These are phyloP conservation scores for Hydraecia micacea DNA, from an alignment of 2,888 invertebrate species.

Conservation along the genomic window DNA sequence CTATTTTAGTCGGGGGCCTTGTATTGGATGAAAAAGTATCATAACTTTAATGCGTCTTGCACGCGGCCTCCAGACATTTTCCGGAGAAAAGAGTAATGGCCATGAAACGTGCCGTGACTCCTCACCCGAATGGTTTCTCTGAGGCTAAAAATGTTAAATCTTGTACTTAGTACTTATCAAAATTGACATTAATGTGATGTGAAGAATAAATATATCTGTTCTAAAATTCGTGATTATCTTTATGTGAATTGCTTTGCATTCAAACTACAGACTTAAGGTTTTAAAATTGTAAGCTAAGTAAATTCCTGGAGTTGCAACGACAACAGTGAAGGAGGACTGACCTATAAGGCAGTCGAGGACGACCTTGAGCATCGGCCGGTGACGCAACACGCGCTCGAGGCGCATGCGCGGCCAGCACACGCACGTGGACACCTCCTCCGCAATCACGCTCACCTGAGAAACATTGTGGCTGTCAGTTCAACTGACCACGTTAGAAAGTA, in stretches of 20 bases:
- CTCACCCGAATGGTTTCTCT: not conserved
- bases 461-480: slow-evolving; percentile 48
- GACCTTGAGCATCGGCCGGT: slow-evolving; percentile 93
- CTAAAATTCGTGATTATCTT: not conserved
- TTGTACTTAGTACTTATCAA: not conserved
- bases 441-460: slow-evolving; percentile 92
- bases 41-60: slow-evolving; percentile 29
- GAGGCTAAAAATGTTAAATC: not conserved
- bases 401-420: slow-evolving; percentile 95
- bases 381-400: slow-evolving; percentile 93
- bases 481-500: slow-evolving; percentile 7
- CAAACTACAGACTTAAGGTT: not conserved
- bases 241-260: not conserved
- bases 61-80: slow-evolving; percentile 16
- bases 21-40: slow-evolving; percentile 28
- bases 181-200: not conserved
- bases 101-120: not conserved
- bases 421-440: slow-evolving; percentile 94
- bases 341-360: slow-evolving; percentile 95
- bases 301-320: slow-evolving; percentile 44
- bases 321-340: slow-evolving; percentile 76
- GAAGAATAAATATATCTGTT: not conserved
- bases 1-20: slow-evolving; percentile 21
- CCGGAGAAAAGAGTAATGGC: not conserved
- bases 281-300: slow-evolving; percentile 8